Conservation (phyloP, 2,888 invertebrate species). For the Zygogramma bicolorata region DNA sequence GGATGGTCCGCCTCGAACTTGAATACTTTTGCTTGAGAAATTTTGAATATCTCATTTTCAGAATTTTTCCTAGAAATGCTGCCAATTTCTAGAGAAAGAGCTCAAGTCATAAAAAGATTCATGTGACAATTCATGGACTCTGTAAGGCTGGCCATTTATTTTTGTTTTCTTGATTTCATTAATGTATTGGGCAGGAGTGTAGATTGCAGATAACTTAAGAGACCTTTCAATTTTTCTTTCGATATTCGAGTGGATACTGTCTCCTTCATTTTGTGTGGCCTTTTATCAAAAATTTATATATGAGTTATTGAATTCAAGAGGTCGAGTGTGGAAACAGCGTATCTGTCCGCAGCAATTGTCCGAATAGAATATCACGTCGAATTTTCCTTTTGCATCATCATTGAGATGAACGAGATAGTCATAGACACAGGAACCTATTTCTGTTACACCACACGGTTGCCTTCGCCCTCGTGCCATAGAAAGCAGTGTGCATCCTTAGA, state of each 20-base stretch:
- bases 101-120: background rate
- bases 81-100: background rate
- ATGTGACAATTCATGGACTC: background rate
- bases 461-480: slow-evolving; percentile 36
- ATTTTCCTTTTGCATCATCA: slow-evolving; percentile 21
- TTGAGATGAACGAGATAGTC: slow-evolving; percentile 22
- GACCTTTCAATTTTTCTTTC: background rate
- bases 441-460: slow-evolving; percentile 25
- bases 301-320: slow-evolving; percentile 15
- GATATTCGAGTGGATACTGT: slow-evolving; percentile 15
- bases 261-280: slow-evolving; percentile 36
- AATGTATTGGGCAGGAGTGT: slow-evolving; percentile 4
- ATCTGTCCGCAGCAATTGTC: slow-evolving; percentile 27
- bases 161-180: background rate
- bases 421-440: slow-evolving; percentile 35
- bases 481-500: slow-evolving; percentile 25
- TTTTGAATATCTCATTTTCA: background rate
- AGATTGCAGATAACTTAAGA: slow-evolving; percentile 1
- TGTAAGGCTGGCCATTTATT: background rate
- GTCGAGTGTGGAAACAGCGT: background rate
- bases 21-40: too few species aligned
- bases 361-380: slow-evolving; percentile 20
- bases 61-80: background rate
- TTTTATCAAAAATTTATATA: slow-evolving; percentile 20
- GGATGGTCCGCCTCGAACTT: too few species aligned